Percentiles rank a stretch among this genome's conserved stretches.
Conservation (phyloP, 2,797 vertebrate species). For the Leptatherina wallacei region DNA sequence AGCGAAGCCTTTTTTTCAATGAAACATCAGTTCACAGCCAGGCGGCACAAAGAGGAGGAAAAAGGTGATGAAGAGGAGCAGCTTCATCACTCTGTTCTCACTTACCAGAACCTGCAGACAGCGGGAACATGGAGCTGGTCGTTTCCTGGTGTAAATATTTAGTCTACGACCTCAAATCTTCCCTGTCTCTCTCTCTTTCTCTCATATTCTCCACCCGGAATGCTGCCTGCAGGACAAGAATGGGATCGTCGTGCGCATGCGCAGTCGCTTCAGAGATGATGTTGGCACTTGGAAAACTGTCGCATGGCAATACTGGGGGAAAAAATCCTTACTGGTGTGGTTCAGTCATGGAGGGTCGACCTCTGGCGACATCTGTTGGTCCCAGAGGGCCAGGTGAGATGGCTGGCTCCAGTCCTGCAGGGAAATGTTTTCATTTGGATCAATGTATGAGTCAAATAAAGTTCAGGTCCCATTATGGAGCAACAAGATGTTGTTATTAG, state of each 20-base stretch:
- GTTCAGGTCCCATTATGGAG: too few relatives aligned
- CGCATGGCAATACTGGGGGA: conserved; percentile 56
- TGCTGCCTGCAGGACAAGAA: conserved; percentile 83
- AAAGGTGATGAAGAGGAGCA: neutral
- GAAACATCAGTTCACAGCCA: conserved; percentile 62
- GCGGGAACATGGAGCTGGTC: neutral
- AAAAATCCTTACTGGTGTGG: neutral
- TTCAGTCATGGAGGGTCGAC: neutral
- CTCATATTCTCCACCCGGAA: conserved; percentile 73
- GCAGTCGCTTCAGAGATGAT: conserved; percentile 67
- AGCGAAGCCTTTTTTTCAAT: conserved; percentile 61
- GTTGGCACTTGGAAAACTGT: conserved; percentile 76
- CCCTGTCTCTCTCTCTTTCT: conserved; percentile 46
- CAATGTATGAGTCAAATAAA: too few relatives aligned
- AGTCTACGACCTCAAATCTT: conserved; percentile 54
- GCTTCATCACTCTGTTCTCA: neutral
- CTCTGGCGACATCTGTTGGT: conserved; percentile 57
- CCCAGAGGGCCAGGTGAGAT: neutral
- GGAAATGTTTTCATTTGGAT: too few relatives aligned
- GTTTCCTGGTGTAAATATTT: neutral
- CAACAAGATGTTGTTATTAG: too few relatives aligned
- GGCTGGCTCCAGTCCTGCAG: too few relatives aligned
- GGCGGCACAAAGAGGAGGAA: conserved; percentile 61
- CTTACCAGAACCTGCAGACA: conserved; percentile 65
- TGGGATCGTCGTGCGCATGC: conserved; percentile 80